These are phyloP conservation scores for Lagocephalus sceleratus DNA, from an alignment of 2,797 vertebrate genomes.

Conservation along the genomic window DNA sequence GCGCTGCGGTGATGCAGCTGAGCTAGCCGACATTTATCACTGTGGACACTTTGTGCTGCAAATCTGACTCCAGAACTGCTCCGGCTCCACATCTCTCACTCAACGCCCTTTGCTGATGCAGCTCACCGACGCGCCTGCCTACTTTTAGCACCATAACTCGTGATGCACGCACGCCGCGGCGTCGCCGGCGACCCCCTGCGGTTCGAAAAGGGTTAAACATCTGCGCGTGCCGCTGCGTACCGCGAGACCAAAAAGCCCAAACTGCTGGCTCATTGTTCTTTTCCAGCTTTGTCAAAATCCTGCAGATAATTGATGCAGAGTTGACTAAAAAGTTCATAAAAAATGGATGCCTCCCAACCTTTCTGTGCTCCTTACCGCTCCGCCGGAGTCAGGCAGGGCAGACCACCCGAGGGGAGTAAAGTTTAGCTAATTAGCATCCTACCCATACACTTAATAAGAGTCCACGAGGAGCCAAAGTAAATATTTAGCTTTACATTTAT, in stretches of 20 bases:
- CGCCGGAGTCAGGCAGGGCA: background rate
- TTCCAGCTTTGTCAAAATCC: conserved; percentile 43
- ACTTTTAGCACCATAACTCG: too few relatives aligned
- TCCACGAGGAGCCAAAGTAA: conserved; percentile 46
- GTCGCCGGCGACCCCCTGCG: too few relatives aligned
- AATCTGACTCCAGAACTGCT: conserved; percentile 27
- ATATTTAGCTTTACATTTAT: conserved; percentile 65
- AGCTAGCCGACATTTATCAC: background rate
- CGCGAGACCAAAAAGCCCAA: too few relatives aligned
- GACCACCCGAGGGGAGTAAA: background rate
- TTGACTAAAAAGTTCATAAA: conserved; percentile 41
- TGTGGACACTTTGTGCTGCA: background rate
- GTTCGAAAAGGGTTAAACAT: too few relatives aligned
- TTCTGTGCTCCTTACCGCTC: background rate
- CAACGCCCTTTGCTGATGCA: background rate
- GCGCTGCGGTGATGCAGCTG: conserved; percentile 30
- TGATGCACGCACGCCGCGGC: too few relatives aligned
- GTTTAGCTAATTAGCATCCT: conserved; percentile 5
- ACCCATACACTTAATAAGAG: conserved; percentile 34
- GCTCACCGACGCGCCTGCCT: too few relatives aligned
- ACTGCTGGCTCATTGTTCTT: conserved; percentile 22
- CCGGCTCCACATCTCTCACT: conserved; percentile 37
- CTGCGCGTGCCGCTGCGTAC: too few relatives aligned
- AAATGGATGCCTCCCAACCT: conserved; percentile 26
- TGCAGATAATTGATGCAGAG: conserved; percentile 34